Evolutionary conservation across 2,888 invertebrate genomes (phyloP).

Genomic region (Dryobotodes eremita): DNA sequence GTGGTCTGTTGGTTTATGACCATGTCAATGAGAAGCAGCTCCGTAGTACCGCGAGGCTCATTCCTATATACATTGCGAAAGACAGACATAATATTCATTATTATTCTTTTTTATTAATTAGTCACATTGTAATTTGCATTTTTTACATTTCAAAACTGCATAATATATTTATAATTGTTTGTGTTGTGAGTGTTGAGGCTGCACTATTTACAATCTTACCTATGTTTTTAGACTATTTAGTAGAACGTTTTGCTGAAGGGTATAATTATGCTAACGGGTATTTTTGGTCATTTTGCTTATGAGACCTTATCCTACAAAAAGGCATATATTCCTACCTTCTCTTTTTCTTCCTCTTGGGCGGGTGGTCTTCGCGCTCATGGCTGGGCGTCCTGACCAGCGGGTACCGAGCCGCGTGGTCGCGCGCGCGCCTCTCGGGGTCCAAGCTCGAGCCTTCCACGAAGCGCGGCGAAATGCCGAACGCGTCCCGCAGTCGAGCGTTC

Average conservation of each 20-base stretch:
- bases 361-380: constrained; percentile 89
- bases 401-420: constrained; percentile 91
- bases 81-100: not conserved
- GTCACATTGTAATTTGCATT: not conserved
- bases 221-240: not conserved
- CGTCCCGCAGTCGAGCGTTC: constrained; percentile 97
- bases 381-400: constrained; percentile 95
- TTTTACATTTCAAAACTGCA: not conserved
- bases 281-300: constrained; percentile 7
- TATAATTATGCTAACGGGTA: not conserved
- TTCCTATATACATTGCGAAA: constrained; percentile 10
- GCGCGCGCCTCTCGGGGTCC: constrained; percentile 93
- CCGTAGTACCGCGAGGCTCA: not conserved
- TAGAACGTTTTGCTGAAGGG: not conserved
- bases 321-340: constrained; percentile 89
- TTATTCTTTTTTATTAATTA: not conserved
- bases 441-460: constrained; percentile 98
- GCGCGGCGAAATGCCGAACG: constrained; percentile 98
- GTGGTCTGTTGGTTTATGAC: not conserved
- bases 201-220: constrained; percentile 10
- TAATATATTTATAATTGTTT: constrained; percentile 4
- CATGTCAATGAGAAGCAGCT: not conserved
- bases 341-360: constrained; percentile 93
- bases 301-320: constrained; percentile 3
- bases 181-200: constrained; percentile 13